Evolutionary conservation across 2,113 vertebrate genomes (phyloP).

Genomic region (Lampris incognitus): DNA sequence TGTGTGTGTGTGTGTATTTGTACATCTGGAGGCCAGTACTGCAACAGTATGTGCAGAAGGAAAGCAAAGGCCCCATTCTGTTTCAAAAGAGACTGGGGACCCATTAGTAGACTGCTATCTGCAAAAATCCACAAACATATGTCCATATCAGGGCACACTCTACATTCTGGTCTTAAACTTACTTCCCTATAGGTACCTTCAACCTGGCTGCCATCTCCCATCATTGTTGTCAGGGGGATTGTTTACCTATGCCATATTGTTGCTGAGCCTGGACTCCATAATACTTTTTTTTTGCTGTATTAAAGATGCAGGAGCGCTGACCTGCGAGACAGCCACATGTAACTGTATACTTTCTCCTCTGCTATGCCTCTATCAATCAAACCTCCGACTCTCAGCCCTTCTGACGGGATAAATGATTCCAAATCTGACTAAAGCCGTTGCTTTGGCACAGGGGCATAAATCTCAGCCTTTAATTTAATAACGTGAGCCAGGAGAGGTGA

Average conservation of each 20-base stretch:
- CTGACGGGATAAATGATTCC: conserved; percentile 77
- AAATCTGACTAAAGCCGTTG: conserved; percentile 72
- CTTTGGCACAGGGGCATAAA: conserved; percentile 67
- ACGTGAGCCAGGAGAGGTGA: conserved; percentile 43
- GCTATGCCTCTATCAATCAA: conserved; percentile 68
- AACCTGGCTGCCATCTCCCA: conserved; percentile 10
- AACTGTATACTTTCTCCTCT: conserved; percentile 61
- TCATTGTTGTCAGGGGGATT: conserved; percentile 56
- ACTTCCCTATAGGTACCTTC: conserved; percentile 4
- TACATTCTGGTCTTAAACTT: conserved; percentile 20
- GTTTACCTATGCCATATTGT: conserved; percentile 50
- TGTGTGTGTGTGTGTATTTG: neutral
- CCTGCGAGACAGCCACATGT: conserved; percentile 46
- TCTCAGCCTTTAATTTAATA: conserved; percentile 73
- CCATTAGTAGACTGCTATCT: neutral
- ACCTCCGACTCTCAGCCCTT: conserved; percentile 49
- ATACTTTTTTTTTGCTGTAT: conserved; percentile 48
- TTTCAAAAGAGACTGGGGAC: conserved; percentile 16
- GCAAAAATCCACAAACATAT: conserved; percentile 3
- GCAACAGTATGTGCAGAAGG: neutral
- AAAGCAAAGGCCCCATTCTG: neutral
- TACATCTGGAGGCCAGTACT: conserved; percentile 10
- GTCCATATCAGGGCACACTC: conserved; percentile 12
- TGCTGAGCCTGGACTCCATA: conserved; percentile 50
- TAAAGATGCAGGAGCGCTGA: conserved; percentile 53